These are phyloP conservation scores for Zelostemma sp. DNA, from an alignment of 1,140 invertebrate genomes.

Conservation along the genomic window DNA sequence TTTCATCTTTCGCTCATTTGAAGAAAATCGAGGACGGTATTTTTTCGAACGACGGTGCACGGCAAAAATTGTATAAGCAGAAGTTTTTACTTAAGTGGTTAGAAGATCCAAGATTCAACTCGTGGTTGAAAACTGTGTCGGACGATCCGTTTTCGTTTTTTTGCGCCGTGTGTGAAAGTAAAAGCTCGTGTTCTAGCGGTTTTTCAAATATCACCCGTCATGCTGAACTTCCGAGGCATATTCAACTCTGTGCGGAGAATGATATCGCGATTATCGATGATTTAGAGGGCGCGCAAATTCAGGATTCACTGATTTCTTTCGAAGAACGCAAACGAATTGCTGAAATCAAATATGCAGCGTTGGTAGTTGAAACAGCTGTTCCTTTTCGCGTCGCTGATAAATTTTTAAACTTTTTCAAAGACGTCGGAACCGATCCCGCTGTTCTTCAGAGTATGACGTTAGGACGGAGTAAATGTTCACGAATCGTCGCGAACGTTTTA, in stretches of 20 bases:
- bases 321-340: constrained; percentile 8
- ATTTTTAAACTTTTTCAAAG: constrained; percentile 14
- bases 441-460: constrained; percentile 8
- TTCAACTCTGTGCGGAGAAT: no score
- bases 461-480: constrained; percentile 9
- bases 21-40: no score
- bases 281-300: neutral
- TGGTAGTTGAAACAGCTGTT: no score
- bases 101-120: constrained; percentile 1
- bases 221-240: neutral
- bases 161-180: constrained; percentile 3
- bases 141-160: constrained; percentile 1
- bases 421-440: no score
- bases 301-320: constrained; percentile 3
- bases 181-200: neutral
- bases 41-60: no score
- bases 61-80: no score
- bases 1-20: no score
- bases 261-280: neutral
- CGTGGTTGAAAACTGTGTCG: constrained; percentile 1
- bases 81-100: constrained; percentile 12
- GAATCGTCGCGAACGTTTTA: constrained; percentile 6
- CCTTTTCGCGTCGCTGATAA: no score
- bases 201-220: neutral
- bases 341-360: no score